phyloP scores from a whole-genome alignment of 2,797 vertebrate genomes.

The Onychomys torridus region DNA sequence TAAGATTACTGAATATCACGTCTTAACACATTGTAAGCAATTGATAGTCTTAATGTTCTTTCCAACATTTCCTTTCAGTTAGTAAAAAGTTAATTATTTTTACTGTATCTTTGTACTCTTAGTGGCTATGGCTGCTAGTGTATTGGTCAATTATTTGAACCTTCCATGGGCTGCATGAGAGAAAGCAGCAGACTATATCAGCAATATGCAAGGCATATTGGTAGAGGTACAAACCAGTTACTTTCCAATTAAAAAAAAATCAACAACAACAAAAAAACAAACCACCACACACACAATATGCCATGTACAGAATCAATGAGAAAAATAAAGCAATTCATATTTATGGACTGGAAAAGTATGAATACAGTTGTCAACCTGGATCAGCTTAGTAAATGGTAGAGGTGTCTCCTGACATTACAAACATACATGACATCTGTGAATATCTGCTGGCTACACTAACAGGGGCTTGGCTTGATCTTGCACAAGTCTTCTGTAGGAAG shows the following conservation, averaged over 20 bases:
- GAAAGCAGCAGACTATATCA: neutral
- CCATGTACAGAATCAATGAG: constrained; percentile 25
- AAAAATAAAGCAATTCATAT: neutral
- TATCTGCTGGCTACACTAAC: neutral
- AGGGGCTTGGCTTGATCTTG: neutral
- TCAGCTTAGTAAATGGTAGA: neutral
- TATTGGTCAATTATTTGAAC: neutral
- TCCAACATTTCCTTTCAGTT: constrained; percentile 63
- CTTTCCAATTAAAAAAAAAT: neutral
- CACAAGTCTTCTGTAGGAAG: neutral
- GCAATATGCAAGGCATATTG: neutral
- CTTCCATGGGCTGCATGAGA: neutral
- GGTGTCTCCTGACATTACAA: neutral
- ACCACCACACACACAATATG: neutral
- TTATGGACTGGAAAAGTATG: neutral
- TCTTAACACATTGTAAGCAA: neutral
- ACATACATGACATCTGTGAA: neutral
- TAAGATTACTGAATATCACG: neutral
- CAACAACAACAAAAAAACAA: too few relatives aligned
- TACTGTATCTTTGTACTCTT: neutral
- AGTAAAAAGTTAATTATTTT: neutral
- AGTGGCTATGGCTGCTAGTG: neutral
- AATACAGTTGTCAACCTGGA: neutral
- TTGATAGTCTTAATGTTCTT: neutral
- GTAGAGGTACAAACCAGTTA: constrained; percentile 17